phyloP scores from a whole-genome alignment of 2,113 vertebrate species.

The Fulmarus glacialis region DNA sequence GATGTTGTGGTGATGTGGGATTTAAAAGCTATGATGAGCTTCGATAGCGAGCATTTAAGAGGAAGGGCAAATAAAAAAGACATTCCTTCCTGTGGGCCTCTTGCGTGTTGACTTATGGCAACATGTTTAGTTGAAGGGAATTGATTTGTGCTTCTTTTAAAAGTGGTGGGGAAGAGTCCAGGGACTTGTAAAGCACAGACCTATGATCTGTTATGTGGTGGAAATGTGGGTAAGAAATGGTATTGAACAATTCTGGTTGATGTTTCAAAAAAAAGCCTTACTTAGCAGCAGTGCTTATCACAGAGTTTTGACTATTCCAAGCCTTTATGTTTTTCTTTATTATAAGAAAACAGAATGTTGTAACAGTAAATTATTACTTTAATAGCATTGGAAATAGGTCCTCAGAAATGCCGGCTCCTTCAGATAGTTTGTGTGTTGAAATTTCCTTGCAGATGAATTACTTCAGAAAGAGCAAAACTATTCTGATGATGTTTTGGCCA shows the following conservation, averaged over 20 bases:
- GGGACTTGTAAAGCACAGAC: not conserved
- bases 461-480: slow-evolving; percentile 95
- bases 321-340: not conserved
- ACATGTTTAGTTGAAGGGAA: not conserved
- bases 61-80: not conserved
- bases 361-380: not conserved
- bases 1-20: not conserved
- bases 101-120: fast-evolving
- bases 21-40: not conserved
- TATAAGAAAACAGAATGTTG: not conserved
- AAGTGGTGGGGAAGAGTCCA: not conserved
- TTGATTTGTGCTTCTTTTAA: not conserved
- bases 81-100: not conserved
- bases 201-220: not conserved
- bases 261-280: not conserved
- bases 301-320: not conserved
- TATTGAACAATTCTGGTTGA: not conserved
- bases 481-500: slow-evolving; percentile 92
- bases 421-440: not conserved
- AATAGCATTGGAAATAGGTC: not conserved
- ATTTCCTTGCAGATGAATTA: slow-evolving; percentile 84
- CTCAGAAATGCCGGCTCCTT: not conserved
- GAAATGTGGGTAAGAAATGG: not conserved
- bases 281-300: not conserved
- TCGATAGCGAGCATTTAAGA: not conserved